A percentile compares a stretch with the other conserved stretches of the same genome.
phyloP scores from a whole-genome alignment of 2,797 vertebrate genomes.

The Sebastes nivosus region DNA sequence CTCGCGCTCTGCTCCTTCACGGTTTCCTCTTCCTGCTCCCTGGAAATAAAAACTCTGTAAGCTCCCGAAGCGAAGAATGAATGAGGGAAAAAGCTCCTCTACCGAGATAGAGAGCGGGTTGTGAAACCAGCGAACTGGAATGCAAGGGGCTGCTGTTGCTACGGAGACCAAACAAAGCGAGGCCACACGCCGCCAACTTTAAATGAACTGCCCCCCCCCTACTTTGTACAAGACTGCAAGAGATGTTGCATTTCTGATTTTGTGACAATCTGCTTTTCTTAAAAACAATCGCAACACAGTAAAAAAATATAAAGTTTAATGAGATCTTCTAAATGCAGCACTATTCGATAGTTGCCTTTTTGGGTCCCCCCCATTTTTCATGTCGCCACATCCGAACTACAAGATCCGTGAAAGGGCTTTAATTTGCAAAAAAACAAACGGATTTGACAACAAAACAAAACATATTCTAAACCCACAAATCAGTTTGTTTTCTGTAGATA shows the following conservation, averaged over 20 bases:
- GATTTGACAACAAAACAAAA: constrained; percentile 15
- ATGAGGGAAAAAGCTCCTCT: constrained; percentile 32
- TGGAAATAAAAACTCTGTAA: constrained; percentile 48
- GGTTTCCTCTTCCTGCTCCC: constrained; percentile 49
- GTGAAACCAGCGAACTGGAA: constrained; percentile 50
- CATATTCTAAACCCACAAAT: constrained; percentile 21
- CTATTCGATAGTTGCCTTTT: constrained; percentile 79
- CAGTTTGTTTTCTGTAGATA: constrained; percentile 71
- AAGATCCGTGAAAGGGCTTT: constrained; percentile 79
- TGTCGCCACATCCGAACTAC: constrained; percentile 48
- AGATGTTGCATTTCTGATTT: constrained; percentile 74
- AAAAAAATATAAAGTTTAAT: constrained; percentile 10
- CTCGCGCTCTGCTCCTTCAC: constrained; percentile 35
- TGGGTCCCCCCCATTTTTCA: constrained; percentile 39
- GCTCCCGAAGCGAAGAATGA: constrained; percentile 31
- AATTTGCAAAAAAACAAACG: constrained; percentile 69
- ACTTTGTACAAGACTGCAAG: constrained; percentile 64
- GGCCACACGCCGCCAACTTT: constrained; percentile 46
- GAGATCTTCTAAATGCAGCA: constrained; percentile 66
- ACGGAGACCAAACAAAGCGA: constrained; percentile 72
- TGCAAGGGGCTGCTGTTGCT: constrained; percentile 76
- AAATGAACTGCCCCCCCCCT: constrained; percentile 43
- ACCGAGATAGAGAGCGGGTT: constrained; percentile 43
- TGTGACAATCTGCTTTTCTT: constrained; percentile 83
- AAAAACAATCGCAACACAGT: constrained; percentile 47